These are phyloP conservation scores for Osmerus mordax DNA, from an alignment of 2,113 vertebrate genomes.

Conservation along the genomic window DNA sequence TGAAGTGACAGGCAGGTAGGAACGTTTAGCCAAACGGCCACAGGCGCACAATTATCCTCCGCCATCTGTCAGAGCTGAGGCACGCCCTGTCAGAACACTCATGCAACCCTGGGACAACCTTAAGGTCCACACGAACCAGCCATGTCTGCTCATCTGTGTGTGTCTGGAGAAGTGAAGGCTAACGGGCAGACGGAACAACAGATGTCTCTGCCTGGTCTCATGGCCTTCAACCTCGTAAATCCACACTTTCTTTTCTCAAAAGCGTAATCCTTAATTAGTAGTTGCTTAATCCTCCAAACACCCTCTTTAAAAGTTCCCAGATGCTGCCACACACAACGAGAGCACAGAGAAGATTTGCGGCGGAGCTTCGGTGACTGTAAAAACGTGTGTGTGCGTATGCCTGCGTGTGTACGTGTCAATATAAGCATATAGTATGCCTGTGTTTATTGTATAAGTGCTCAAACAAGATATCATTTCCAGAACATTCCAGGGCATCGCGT, in stretches of 20 bases:
- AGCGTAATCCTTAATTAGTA: background rate
- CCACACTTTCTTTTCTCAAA: background rate
- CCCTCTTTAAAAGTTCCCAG: slow-evolving; percentile 3
- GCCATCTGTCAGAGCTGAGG: slow-evolving; percentile 1
- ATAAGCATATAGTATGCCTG: no score
- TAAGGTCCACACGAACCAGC: background rate
- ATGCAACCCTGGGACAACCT: background rate
- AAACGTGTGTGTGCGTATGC: background rate
- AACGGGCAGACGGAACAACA: no score
- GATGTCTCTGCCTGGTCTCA: background rate
- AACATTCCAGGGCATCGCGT: no score
- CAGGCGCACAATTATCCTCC: background rate
- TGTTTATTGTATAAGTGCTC: no score
- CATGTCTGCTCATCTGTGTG: slow-evolving; percentile 1
- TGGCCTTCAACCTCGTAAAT: background rate
- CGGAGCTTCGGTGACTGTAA: background rate
- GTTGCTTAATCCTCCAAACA: slow-evolving; percentile 1
- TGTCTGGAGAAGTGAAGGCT: background rate
- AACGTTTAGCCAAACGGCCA: background rate
- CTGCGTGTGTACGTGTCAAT: background rate
- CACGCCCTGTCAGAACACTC: background rate
- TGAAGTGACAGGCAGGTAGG: slow-evolving; percentile 9
- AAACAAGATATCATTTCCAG: no score
- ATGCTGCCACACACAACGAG: background rate
- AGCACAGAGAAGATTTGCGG: background rate